phyloP scores from a whole-genome alignment of 2,888 invertebrate genomes.

The Tipula lateralis region DNA sequence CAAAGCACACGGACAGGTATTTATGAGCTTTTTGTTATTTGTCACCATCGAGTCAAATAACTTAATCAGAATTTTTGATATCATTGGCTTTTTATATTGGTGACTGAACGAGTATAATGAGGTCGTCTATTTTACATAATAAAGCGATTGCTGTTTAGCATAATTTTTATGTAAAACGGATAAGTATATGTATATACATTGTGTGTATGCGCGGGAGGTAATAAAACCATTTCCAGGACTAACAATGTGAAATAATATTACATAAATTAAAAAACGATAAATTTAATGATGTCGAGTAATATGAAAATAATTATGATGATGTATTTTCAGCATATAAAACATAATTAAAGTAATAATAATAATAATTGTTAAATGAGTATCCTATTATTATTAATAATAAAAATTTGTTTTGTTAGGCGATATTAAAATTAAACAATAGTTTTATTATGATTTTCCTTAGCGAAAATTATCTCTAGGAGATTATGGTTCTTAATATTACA shows the following conservation, averaged over 20 bases:
- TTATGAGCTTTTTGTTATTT: neutral
- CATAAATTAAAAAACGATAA: constrained; percentile 24
- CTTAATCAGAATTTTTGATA: neutral
- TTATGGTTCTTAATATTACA: too few relatives aligned
- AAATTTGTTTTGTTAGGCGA: neutral
- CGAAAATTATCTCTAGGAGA: neutral
- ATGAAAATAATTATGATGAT: neutral
- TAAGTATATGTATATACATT: neutral
- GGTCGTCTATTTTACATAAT: neutral
- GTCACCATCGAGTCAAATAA: neutral
- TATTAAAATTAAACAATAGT: neutral
- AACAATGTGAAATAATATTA: neutral
- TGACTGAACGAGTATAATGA: neutral
- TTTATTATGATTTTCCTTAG: too few relatives aligned
- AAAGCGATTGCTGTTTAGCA: neutral
- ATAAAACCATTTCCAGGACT: neutral
- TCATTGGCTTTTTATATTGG: neutral
- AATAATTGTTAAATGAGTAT: neutral
- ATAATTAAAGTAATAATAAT: neutral
- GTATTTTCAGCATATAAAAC: neutral
- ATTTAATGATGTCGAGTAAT: constrained; percentile 14
- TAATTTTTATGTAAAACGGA: neutral
- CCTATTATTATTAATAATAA: neutral
- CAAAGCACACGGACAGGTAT: neutral
- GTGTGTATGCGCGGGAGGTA: neutral